Percentiles rank a stretch among this genome's conserved stretches.
These are phyloP conservation scores for Halictus rubicundus DNA, from an alignment of 1,140 invertebrate genomes.

Conservation along the genomic window DNA sequence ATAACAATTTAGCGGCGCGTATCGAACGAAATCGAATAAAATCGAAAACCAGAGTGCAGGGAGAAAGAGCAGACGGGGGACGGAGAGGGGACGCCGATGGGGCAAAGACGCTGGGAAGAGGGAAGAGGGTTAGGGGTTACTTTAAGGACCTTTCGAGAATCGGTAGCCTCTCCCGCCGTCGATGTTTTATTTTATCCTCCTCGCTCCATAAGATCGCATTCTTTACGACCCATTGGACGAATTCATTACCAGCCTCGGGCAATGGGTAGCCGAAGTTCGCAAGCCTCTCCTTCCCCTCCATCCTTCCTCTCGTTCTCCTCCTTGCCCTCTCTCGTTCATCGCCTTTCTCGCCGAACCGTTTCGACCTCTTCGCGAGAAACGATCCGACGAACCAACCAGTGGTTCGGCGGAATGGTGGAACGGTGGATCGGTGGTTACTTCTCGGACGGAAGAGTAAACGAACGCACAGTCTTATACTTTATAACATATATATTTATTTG, in stretches of 20 bases:
- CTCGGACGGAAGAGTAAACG: background rate
- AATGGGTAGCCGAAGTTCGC: constrained; percentile 72
- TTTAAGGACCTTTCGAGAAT: constrained; percentile 75
- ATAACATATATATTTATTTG: constrained; percentile 83
- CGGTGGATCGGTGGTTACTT: no score
- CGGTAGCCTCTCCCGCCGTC: constrained; percentile 70
- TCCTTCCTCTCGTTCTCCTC: constrained; percentile 49
- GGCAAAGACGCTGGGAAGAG: constrained; percentile 38
- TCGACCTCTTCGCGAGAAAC: no score
- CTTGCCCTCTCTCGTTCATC: background rate
- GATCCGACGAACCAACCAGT: no score
- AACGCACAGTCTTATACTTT: constrained; percentile 72
- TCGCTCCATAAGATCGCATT: constrained; percentile 80
- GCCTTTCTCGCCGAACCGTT: background rate
- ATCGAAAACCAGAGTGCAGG: background rate
- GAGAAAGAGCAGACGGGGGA: background rate
- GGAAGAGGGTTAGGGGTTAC: constrained; percentile 66
- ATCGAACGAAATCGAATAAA: background rate
- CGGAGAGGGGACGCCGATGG: constrained; percentile 16
- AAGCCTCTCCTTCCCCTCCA: constrained; percentile 19
- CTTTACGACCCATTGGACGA: constrained; percentile 81
- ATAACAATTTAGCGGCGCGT: no score
- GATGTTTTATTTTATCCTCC: constrained; percentile 80
- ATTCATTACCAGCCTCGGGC: constrained; percentile 79
- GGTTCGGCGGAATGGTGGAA: no score